phyloP scores from a whole-genome alignment of 2,113 vertebrate species.

The Pungitius pungitius region DNA sequence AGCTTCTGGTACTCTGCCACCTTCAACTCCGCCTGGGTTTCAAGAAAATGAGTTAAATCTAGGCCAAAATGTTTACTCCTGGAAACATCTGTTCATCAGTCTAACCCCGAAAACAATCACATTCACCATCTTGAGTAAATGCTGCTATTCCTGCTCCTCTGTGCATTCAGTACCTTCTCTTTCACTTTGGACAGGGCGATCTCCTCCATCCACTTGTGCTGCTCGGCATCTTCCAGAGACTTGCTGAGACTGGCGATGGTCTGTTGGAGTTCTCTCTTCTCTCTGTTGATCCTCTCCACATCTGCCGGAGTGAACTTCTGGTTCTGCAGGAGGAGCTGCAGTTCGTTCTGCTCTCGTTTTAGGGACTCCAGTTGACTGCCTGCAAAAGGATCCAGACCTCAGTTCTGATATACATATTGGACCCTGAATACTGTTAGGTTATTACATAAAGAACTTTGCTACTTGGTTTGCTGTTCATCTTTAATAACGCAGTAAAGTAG shows the following conservation, averaged over 20 bases:
- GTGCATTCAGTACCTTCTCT: constrained; percentile 83
- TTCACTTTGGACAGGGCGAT: constrained; percentile 89
- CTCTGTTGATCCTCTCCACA: constrained; percentile 92
- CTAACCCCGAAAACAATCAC: not conserved
- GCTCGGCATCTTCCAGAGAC: constrained; percentile 87
- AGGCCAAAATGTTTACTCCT: not conserved
- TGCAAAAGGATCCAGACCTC: constrained; percentile 53
- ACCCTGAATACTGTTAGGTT: not conserved
- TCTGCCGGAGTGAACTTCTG: constrained; percentile 94
- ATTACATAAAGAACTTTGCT: not conserved
- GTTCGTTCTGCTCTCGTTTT: constrained; percentile 85
- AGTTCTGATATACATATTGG: not conserved
- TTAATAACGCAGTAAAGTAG: not conserved
- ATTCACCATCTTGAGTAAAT: not conserved
- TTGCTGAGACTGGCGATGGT: constrained; percentile 85
- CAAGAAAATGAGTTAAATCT: not conserved
- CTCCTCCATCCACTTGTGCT: constrained; percentile 93
- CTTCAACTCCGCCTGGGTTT: constrained; percentile 84
- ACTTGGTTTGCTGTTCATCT: not conserved
- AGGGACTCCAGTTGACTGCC: constrained; percentile 85
- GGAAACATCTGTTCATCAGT: not conserved
- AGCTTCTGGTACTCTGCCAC: constrained; percentile 91
- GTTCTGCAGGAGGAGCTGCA: constrained; percentile 86
- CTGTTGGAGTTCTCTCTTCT: constrained; percentile 91
- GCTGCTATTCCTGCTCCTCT: not conserved